Base-by-base conservation (phyloP, 1,140 invertebrate species). In the Helicoverpa zea region DNA sequence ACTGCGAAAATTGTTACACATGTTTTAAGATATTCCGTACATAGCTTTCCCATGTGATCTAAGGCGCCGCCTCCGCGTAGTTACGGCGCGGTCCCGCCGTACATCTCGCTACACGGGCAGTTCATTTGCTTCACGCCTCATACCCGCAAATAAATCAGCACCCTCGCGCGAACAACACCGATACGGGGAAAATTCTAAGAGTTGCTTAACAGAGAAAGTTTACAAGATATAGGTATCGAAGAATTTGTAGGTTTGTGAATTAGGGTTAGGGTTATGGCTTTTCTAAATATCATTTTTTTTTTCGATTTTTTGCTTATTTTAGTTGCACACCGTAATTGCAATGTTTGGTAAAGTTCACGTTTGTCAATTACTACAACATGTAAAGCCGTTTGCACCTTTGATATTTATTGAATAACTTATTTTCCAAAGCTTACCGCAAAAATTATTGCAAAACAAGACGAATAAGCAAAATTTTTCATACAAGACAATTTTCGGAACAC, bases 111-210 rank as follows among this genome's bases (percentile, higher is more conserved):
- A 83, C 83, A 81, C 83, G 82, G 89, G 92, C 88, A 92, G 90
- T 92, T 92, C 91, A 90, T 92, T 93, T 91, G 92, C 92, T 94
- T 93, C 92, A 93, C 91, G 92, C 90, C 88, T 93, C 91, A 89
- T 92, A 88, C 88, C 90, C 93, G 88, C 93, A 94, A 92, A 94
- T 94, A 94, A 93, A 94, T 94, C 92, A 94, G 87, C 81, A 80
- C 80, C 88, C 86, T 86, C 80, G 66, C 61, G 76, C 64, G 64
- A 29, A 54, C 68, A 68, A 79, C 76, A 70, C 76, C 76, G 64
- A 70, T 70, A 79, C 54, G 43, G 76, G 76, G 76, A 70, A 79
- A 79, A 79, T 79, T 79, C 64, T 35, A 58, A 70, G 76, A 79
- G 30, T 79, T 70, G 68, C 63, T 35, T 2, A 79, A 79, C 75